These are phyloP conservation scores for Epistrophe eligans DNA, from an alignment of 2,888 invertebrate species.

Conservation along the genomic window DNA sequence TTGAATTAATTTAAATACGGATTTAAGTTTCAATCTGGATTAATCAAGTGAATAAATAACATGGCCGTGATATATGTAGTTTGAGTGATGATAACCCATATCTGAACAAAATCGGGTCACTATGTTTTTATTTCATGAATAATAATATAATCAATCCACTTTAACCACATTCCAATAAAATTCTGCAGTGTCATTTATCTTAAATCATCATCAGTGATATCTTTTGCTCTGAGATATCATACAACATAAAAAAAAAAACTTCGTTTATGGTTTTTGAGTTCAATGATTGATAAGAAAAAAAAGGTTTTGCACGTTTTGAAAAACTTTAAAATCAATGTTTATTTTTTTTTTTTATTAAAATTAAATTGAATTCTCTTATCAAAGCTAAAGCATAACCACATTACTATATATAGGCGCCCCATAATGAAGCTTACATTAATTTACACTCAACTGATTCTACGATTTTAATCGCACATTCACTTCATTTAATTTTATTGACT, in stretches of 20 bases:
- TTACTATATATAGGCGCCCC: background rate
- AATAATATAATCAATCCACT: too few species aligned
- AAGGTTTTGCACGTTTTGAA: background rate
- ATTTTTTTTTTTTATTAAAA: background rate
- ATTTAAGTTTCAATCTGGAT: too few species aligned
- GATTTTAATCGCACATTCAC: slow-evolving; percentile 42
- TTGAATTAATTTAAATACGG: too few species aligned
- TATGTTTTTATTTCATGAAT: too few species aligned
- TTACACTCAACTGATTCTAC: slow-evolving; percentile 31
- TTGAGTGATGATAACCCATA: too few species aligned
- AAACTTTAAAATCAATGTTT: background rate
- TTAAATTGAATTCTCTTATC: slow-evolving; percentile 35
- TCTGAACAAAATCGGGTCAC: too few species aligned
- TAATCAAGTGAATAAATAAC: too few species aligned
- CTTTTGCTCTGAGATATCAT: too few species aligned
- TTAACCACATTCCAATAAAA: too few species aligned
- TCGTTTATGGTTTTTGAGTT: background rate
- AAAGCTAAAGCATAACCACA: slow-evolving; percentile 16
- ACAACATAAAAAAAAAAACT: background rate
- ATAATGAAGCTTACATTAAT: slow-evolving; percentile 43
- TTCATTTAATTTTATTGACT: slow-evolving; percentile 52
- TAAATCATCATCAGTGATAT: too few species aligned
- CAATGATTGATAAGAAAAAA: background rate
- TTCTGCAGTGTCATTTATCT: too few species aligned
- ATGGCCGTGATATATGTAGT: too few species aligned